Base-by-base conservation (phyloP, 2,113 vertebrate genomes). In the Megatriorchis doriae region DNA sequence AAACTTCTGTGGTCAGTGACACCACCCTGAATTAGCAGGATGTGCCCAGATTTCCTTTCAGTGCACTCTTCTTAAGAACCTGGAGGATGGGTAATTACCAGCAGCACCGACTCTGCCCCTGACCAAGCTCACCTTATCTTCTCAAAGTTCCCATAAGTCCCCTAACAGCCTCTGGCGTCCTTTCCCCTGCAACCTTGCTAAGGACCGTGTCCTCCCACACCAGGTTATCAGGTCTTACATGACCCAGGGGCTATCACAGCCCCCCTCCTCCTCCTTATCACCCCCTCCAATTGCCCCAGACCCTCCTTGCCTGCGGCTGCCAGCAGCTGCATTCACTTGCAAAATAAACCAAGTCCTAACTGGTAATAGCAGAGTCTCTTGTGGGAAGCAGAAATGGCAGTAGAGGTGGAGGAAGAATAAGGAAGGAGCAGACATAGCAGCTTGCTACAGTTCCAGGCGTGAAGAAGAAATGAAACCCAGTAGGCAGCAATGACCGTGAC, bases 61-160 rank as follows among this genome's bases (percentile, higher is more conserved):
- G 11, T 16, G 32, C 10, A 1, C 26, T 45, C 0, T 63, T 77
- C 13, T 32, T 26, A 4, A 17, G 40, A 53, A 48, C 5, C 18
- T 2, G 0, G 31, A 72, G 45, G 43, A 6, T 16, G 29, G 12
- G 7, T 31, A 22, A 12, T 18, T 18, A 4, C 43, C 75, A 50
- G 43, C 66, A 72, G 36, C 34, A 4, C 38, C 5, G 31, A 11
- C 56, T 32, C 50, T 25, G 23, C 38, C 58, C 25, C 36, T 8
- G 20, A 19, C 38, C 61, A 43, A 31, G 4, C 48, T 65, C n/a
- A 62, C n/a, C 10, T 81, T 72, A 77, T 66, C 66, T 63, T 73
- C 52, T 65, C 45, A 45, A 9, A 56, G 62, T 61, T 61, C 72
- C 53, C 23, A 0, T 1, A 10, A 86, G 19, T 48, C 77, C 36